phyloP scores from a whole-genome alignment of 1,140 invertebrate genomes.

The Bombus pyrosoma region DNA sequence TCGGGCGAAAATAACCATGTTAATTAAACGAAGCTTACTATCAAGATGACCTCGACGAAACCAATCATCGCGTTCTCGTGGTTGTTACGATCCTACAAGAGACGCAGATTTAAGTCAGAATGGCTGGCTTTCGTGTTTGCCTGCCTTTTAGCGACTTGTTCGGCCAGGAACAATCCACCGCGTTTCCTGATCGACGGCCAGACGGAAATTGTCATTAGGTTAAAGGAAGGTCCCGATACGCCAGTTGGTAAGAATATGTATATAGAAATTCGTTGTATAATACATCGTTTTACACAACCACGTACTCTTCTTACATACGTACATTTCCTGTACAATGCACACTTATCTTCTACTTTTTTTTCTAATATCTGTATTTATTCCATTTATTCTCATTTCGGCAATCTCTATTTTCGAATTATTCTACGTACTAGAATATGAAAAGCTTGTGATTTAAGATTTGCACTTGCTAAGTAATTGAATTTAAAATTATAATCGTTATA shows the following conservation, averaged over 20 bases:
- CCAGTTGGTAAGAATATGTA: constrained; percentile 88
- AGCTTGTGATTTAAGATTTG: too few relatives aligned
- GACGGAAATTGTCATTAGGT: constrained; percentile 93
- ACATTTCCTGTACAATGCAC: too few relatives aligned
- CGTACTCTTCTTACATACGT: too few relatives aligned
- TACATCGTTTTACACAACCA: not conserved
- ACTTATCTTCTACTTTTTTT: too few relatives aligned
- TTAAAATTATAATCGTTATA: too few relatives aligned
- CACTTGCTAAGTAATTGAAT: too few relatives aligned
- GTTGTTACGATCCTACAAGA: constrained; percentile 62
- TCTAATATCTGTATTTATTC: too few relatives aligned
- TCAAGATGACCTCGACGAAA: constrained; percentile 60
- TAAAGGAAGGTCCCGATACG: constrained; percentile 93
- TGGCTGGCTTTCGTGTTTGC: constrained; percentile 48
- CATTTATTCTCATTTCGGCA: too few relatives aligned
- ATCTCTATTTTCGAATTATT: too few relatives aligned
- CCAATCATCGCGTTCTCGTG: constrained; percentile 49
- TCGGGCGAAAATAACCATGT: constrained; percentile 41
- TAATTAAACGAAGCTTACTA: constrained; percentile 29
- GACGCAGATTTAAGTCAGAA: constrained; percentile 62
- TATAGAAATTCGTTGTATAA: constrained; percentile 28
- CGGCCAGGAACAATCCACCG: constrained; percentile 88
- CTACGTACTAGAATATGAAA: too few relatives aligned
- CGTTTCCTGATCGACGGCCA: constrained; percentile 93
- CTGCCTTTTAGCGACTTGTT: constrained; percentile 55